A percentile compares a stretch with the other conserved stretches of the same genome.
Evolutionary conservation across 2,888 invertebrate species (phyloP).

Genomic region (Morinoia aosen): DNA sequence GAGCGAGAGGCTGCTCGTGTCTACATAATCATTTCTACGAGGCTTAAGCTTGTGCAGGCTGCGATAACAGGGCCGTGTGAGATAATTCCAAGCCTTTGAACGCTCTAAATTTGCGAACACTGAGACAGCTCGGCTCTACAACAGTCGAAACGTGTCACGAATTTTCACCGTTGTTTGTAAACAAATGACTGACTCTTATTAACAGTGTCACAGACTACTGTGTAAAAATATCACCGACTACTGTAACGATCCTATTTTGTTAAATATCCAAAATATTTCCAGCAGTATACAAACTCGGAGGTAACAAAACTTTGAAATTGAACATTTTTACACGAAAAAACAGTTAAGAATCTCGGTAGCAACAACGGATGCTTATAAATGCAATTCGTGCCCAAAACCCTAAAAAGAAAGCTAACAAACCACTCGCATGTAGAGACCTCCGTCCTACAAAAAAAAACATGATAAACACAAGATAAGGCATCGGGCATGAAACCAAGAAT

Average conservation of each 20-base stretch:
- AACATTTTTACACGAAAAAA: neutral
- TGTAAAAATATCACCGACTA: neutral
- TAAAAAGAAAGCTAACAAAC: neutral
- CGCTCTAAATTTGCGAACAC: neutral
- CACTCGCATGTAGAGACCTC: neutral
- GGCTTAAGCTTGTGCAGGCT: neutral
- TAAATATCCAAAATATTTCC: neutral
- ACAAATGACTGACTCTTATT: too few species aligned
- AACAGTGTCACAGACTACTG: too few species aligned
- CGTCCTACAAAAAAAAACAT: neutral
- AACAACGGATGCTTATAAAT: too few species aligned
- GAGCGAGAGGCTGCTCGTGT: neutral
- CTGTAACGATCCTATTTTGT: neutral
- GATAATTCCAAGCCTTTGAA: neutral
- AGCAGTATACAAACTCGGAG: neutral
- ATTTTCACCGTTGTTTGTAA: neutral
- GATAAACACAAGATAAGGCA: neutral
- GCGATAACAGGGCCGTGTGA: neutral
- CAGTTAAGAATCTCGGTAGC: neutral
- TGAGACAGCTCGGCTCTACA: neutral
- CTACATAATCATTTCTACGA: neutral
- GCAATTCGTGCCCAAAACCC: neutral
- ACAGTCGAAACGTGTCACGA: neutral
- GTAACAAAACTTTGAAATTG: neutral
- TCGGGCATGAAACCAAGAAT: neutral